These are phyloP conservation scores for Pseudomyrmex pallidus DNA, from an alignment of 1,140 invertebrate genomes.

Conservation along the genomic window DNA sequence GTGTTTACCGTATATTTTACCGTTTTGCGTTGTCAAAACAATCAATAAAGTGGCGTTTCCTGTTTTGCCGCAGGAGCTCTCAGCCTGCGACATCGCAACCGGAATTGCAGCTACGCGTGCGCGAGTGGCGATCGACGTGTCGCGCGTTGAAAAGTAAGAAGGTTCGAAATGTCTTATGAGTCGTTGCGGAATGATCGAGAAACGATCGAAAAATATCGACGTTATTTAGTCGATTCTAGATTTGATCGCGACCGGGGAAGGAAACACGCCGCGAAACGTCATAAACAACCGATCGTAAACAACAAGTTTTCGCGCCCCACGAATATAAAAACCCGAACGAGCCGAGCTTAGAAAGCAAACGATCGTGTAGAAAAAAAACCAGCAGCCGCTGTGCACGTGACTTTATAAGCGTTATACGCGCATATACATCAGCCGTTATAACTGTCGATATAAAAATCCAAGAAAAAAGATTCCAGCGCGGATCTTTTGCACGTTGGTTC, in stretches of 20 bases:
- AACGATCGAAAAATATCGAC: slow-evolving; percentile 2
- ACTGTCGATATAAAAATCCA: slow-evolving; percentile 73
- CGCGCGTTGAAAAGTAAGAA: background rate
- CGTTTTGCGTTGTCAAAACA: slow-evolving; percentile 66
- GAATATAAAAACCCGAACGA: slow-evolving; percentile 64
- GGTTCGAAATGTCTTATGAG: too few relatives aligned
- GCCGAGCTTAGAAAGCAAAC: slow-evolving; percentile 49
- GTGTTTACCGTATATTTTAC: slow-evolving; percentile 68
- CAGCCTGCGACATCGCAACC: slow-evolving; percentile 55
- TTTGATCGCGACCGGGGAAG: slow-evolving; percentile 4
- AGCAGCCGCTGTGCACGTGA: slow-evolving; percentile 26
- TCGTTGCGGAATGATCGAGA: too few relatives aligned
- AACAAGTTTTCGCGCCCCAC: slow-evolving; percentile 52
- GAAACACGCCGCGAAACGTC: slow-evolving; percentile 27
- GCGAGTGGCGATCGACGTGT: background rate
- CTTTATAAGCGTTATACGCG: slow-evolving; percentile 63
- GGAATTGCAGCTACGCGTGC: slow-evolving; percentile 26
- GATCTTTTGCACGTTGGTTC: slow-evolving; percentile 8
- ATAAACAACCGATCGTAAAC: slow-evolving; percentile 67
- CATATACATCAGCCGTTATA: slow-evolving; percentile 70
- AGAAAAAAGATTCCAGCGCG: slow-evolving; percentile 44
- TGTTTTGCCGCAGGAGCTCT: slow-evolving; percentile 13
- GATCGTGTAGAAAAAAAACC: slow-evolving; percentile 59
- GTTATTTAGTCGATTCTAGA: slow-evolving; percentile 56
- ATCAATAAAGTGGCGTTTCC: slow-evolving; percentile 68